A percentile compares a stretch with the other conserved stretches of the same genome.
Evolutionary conservation across 2,797 vertebrate species (phyloP).

Genomic region (Mormyrus proboscirostris): DNA sequence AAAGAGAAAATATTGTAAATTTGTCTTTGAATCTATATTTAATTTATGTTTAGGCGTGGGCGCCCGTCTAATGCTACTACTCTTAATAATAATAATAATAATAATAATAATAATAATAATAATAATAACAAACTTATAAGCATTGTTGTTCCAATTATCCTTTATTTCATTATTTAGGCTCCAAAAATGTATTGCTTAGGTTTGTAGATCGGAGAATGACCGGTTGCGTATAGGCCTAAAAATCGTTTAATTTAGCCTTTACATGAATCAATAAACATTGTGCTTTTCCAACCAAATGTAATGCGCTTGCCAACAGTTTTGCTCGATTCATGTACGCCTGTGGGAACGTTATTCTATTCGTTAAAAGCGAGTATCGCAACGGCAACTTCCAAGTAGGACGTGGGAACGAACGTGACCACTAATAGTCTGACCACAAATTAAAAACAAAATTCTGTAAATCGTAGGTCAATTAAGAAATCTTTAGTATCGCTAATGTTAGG

Average conservation of each 20-base stretch:
- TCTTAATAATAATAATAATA: conserved; percentile 48
- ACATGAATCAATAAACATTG: not conserved
- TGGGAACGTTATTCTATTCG: not conserved
- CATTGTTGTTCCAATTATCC: not conserved
- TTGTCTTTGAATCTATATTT: conserved; percentile 73
- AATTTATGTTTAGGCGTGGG: not conserved
- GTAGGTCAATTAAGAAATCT: not conserved
- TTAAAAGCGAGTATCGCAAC: not conserved
- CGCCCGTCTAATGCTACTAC: not conserved
- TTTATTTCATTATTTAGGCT: not conserved
- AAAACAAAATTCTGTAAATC: not conserved
- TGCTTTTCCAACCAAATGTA: not conserved
- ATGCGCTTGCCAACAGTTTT: not conserved
- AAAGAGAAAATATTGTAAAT: conserved; percentile 68
- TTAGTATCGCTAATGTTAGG: not conserved
- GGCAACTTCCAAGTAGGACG: not conserved
- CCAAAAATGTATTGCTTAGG: not conserved
- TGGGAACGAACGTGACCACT: not conserved
- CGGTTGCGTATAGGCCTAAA: not conserved
- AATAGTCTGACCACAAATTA: not conserved
- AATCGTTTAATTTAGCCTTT: not conserved
- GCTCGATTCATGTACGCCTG: not conserved
- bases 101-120: not conserved
- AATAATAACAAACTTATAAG: not conserved
- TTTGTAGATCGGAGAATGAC: not conserved